Evolutionary conservation across 2,888 invertebrate genomes (phyloP).

Genomic region (Lydus trimaculatus): DNA sequence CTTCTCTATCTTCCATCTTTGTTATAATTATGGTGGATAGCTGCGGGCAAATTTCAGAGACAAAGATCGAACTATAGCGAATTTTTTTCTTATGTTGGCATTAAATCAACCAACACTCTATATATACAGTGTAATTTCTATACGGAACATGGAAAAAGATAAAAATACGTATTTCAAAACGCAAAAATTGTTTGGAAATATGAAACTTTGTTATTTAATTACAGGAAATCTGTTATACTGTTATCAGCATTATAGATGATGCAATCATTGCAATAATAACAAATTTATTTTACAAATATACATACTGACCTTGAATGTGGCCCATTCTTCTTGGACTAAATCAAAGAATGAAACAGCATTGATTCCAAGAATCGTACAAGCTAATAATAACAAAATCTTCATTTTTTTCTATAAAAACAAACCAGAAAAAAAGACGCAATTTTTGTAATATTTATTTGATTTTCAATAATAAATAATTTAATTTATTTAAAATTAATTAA

Average conservation of each 20-base stretch:
- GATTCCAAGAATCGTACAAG: conserved; percentile 63
- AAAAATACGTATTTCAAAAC: too few relatives aligned
- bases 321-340: conserved; percentile 66
- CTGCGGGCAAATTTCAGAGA: too few relatives aligned
- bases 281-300: background rate
- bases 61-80: too few relatives aligned
- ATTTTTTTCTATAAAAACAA: conserved; percentile 44
- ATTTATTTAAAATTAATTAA: background rate
- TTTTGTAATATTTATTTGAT: background rate
- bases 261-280: background rate
- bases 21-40: background rate
- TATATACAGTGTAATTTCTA: too few relatives aligned
- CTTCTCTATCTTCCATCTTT: too few relatives aligned
- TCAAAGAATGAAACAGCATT: conserved; percentile 76
- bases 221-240: background rate
- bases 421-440: background rate
- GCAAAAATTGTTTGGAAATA: background rate
- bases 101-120: too few relatives aligned
- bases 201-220: background rate
- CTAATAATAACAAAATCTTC: conserved; percentile 59
- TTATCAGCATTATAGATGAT: background rate
- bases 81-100: too few relatives aligned
- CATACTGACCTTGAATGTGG: conserved; percentile 56
- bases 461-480: background rate
- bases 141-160: too few relatives aligned